Percentiles rank a stretch among this genome's conserved stretches.
phyloP scores from a whole-genome alignment of 1,140 invertebrate species.

The Augochlora pura region DNA sequence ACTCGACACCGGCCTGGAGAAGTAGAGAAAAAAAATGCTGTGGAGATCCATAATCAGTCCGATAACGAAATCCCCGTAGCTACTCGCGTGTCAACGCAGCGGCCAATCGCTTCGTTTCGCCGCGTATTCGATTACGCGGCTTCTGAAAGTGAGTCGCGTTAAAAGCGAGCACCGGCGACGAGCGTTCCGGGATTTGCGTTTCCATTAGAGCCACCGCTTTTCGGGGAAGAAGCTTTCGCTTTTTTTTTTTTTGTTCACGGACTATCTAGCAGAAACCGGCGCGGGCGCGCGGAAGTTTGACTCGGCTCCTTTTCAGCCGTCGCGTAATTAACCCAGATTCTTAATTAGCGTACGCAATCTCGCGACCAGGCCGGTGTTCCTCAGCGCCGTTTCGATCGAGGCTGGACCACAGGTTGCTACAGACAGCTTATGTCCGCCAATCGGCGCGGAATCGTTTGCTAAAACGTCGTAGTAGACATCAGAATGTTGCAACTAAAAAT shows the following conservation, averaged over 20 bases:
- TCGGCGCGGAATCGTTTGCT: too few species aligned
- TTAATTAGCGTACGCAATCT: constrained; percentile 46
- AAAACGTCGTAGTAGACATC: too few species aligned
- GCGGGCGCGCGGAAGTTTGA: constrained; percentile 1
- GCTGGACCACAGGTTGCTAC: not conserved
- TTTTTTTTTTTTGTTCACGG: not conserved
- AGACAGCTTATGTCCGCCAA: too few species aligned
- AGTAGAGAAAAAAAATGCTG: too few species aligned
- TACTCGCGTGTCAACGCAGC: too few species aligned
- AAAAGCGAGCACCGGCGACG: not conserved
- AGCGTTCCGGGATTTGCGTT: not conserved
- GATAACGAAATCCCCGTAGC: too few species aligned
- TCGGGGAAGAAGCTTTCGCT: not conserved
- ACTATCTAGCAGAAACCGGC: not conserved
- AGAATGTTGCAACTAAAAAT: too few species aligned
- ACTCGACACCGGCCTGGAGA: too few species aligned
- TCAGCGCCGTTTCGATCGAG: constrained; percentile 1
- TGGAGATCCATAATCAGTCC: too few species aligned
- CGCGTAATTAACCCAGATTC: constrained; percentile 48
- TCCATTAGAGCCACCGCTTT: constrained; percentile 4
- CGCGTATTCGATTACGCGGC: too few species aligned
- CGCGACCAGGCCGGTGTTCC: constrained; percentile 27
- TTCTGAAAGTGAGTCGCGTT: not conserved
- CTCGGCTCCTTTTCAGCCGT: constrained; percentile 7
- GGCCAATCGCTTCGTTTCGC: too few species aligned